Base-by-base conservation (phyloP, 2,113 vertebrate species). In the Dendropsophus ebraccatus region DNA sequence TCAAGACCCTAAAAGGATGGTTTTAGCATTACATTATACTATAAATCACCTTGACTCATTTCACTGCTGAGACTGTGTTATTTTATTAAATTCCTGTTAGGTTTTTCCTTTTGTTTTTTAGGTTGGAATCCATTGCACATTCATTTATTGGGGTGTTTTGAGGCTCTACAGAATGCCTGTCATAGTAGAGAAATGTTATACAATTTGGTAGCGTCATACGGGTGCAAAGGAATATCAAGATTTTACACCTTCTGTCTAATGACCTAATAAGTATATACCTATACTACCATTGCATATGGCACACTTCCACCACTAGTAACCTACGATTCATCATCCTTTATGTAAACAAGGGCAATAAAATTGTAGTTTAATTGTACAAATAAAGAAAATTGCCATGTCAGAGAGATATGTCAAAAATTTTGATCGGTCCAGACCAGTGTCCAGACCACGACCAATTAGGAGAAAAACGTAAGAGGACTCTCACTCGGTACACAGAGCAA, bases 1-100 rank as follows among this genome's bases (percentile, higher is more conserved):
- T 89, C 28, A 89, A 93, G 91, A 90, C 91, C 90, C 91, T 88
- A 89, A 91, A 92, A 90, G 91, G 90, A 89, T 88, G 90, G 81
- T 91, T 90, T 94, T 89, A 93, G 94, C 93, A 90, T 94, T 91
- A 91, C 91, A 89, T 90, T 91, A 7, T 14, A 91, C 92, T 90
- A 84, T 93, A 93, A 94, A 94, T 92, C 92, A 92, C 91, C 89
- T 91, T 89, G 2, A 85, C 85, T 82, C 17, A 0, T 89, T 89
- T 82, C 60, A 82, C 87, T 82, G 85, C 80, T 81, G 69, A 88
- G 87, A 69, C 89, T 30, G 17, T 87, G 88, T 88, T 88, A 12
- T 90, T 91, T 88, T 91, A 90, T 89, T 89, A 65, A 88, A 90
- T 87, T 88, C 87, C 75, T 81, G 32, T 67, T 50, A 60, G 86